Base-by-base conservation (phyloP, 2,797 vertebrate species). In the Bradypodion pumilum region DNA sequence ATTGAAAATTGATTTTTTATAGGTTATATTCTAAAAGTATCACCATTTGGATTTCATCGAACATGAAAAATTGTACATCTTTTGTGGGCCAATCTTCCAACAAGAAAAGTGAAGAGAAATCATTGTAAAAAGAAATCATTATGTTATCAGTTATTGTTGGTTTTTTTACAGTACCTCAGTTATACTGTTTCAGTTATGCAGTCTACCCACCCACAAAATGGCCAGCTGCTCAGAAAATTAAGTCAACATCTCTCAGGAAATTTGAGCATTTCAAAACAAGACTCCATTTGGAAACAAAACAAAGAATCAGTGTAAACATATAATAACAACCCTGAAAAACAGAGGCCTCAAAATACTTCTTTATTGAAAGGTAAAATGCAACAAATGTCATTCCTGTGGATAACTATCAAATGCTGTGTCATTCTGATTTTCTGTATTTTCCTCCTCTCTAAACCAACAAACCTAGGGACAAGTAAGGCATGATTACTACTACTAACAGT, bases 241-340 rank as follows among this genome's bases (percentile, higher is more conserved):
- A 62, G 7, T 83, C 56, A 77, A 25, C 7, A 74, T 74, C 77
- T 80, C 83, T 59, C 85, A 83, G 35, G 78, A 80, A 80, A 80
- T 66, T 66, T 74, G 12, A 44, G 35, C 44, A 56, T 73, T 74
- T 82, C 60, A 74, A 65, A 52, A 73, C 73, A 59, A 65, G 27
- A 76, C 76, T 69, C 62, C 12, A 44, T 83, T 68, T 59, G 27
- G 60, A 85, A 65, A 32, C 19, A 40, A 63, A 65, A 84, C 27
- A 80, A 85, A 80, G 77, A 66, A 74, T 83, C 46, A 68, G 56
- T 66, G 46, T 80, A 35, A 80, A 66, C 12, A 7, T 73, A 29
- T 80, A 1, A 19, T 77, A 77, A 42, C 7, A 75, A n/a, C 37
- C 23, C 35, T 21, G 19, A 63, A 65, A 65, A 65, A n/a, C 5